Conservation (phyloP, 2,888 invertebrate genomes). For the Proisotoma minuta region DNA sequence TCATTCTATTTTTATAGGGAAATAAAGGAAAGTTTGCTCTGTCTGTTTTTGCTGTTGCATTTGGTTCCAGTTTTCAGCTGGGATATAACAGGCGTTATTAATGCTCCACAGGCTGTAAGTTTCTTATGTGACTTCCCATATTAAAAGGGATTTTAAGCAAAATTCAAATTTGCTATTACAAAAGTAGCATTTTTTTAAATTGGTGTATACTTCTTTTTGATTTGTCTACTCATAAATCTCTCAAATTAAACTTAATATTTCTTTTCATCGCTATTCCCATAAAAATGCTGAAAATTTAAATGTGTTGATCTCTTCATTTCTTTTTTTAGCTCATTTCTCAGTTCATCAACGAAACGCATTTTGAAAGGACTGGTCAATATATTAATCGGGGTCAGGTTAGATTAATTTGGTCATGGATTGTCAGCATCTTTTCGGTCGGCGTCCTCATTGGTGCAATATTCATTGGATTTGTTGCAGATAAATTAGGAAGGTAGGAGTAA, state of each 20-base stretch:
- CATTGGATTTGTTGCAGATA: conserved; percentile 61
- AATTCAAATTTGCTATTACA: neutral
- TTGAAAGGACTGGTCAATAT: conserved; percentile 52
- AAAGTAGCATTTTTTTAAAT: too few relatives aligned
- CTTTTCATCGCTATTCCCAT: too few relatives aligned
- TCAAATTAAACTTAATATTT: too few relatives aligned
- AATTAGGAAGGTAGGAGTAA: conserved; percentile 53
- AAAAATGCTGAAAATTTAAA: neutral
- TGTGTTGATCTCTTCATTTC: neutral
- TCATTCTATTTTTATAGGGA: conserved; percentile 58
- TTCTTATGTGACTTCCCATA: neutral
- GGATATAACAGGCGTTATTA: conserved; percentile 89
- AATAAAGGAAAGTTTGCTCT: conserved; percentile 68
- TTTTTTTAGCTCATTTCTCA: conserved; percentile 63
- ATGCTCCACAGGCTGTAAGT: conserved; percentile 73
- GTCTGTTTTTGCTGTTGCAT: conserved; percentile 75
- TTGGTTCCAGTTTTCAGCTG: conserved; percentile 88
- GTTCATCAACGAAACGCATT: conserved; percentile 64
- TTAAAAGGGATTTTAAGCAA: neutral
- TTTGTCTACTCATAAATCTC: too few relatives aligned
- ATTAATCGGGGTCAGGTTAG: conserved; percentile 55
- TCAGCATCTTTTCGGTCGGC: conserved; percentile 76
- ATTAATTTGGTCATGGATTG: conserved; percentile 69
- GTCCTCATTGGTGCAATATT: conserved; percentile 78
- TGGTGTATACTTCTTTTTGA: too few relatives aligned